phyloP scores from a whole-genome alignment of 2,113 vertebrate species.

The Isurus oxyrinchus region DNA sequence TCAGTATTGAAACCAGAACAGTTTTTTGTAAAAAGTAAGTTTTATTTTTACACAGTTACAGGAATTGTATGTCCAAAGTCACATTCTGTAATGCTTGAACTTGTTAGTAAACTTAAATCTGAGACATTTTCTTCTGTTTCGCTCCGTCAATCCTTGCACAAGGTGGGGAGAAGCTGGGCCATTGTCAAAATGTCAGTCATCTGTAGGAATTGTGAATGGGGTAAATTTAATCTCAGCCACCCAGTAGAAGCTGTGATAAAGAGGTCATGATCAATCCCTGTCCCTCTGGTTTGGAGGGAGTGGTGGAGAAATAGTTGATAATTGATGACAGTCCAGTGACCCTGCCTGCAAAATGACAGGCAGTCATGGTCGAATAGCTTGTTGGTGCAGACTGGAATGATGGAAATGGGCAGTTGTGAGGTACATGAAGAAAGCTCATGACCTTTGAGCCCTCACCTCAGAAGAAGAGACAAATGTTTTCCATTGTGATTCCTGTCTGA shows the following conservation, averaged over 20 bases:
- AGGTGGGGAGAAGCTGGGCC: not conserved
- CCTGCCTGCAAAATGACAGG: not conserved
- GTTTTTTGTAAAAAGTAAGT: not conserved
- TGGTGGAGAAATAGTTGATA: not conserved
- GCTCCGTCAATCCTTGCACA: not conserved
- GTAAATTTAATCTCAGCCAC: not conserved
- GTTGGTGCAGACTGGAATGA: not conserved
- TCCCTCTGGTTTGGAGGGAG: not conserved
- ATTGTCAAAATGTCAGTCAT: not conserved
- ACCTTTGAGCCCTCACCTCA: not conserved
- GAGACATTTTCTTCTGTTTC: not conserved
- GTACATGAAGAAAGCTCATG: not conserved
- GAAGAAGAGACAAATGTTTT: not conserved
- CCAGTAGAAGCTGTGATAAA: too few relatives aligned
- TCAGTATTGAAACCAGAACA: not conserved
- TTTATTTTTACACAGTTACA: not conserved
- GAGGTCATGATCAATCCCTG: too few relatives aligned
- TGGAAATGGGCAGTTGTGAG: not conserved
- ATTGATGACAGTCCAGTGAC: not conserved
- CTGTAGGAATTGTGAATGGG: not conserved
- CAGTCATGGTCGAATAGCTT: not conserved
- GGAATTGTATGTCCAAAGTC: not conserved
- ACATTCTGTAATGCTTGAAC: not conserved
- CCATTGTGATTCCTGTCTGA: not conserved
- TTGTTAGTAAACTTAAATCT: slow-evolving; percentile 24